Base-by-base conservation (phyloP, 2,113 vertebrate species). In the Laterallus jamaicensis region DNA sequence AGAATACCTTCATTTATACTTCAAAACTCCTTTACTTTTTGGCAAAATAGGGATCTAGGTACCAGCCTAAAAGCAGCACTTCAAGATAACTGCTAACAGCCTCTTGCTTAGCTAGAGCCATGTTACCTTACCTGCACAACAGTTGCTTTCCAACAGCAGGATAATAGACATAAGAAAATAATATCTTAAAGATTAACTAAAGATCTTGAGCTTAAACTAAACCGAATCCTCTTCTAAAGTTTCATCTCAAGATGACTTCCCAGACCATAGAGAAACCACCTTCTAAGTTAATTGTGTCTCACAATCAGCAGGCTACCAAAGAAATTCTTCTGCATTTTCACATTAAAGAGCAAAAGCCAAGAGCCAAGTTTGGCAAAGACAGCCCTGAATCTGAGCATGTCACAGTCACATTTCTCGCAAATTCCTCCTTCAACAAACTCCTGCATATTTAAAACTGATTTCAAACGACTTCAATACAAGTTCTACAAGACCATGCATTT, bases 1-100 rank as follows among this genome's bases (percentile, higher is more conserved):
- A 75, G 49, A 79, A 84, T 32, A 67, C 55, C 25, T 92, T 92
- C 58, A 86, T 92, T 83, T 90, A 87, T 83, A 87, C 74, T 92
- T 82, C 73, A 92, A 93, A 93, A 92, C n/a, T 67, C 71, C 58
- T 64, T 29, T 64, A 10, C 54, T 54, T 91, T 69, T 68, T 69
- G 56, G 40, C 63, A 86, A 25, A 21, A 60, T 58, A 50, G 1
- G 37, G 93, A 82, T 20, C 55, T 50, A 32, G 25, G 56, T 69
- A 69, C 20, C n/a, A 77, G 69, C 29, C 68, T 54, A 49, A 78
- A 84, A 86, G 62, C 59, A 81, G 68, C 52, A 69, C 44, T 73
- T 71, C 18, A 29, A 35, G 25, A 31, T n/a, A 90, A 56, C 42
- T 44, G 21, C 58, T 64, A 32, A 32, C 0, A 82, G 49, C 15